Conservation (phyloP, 2,888 invertebrate genomes). For the Sthenelais limicola region DNA sequence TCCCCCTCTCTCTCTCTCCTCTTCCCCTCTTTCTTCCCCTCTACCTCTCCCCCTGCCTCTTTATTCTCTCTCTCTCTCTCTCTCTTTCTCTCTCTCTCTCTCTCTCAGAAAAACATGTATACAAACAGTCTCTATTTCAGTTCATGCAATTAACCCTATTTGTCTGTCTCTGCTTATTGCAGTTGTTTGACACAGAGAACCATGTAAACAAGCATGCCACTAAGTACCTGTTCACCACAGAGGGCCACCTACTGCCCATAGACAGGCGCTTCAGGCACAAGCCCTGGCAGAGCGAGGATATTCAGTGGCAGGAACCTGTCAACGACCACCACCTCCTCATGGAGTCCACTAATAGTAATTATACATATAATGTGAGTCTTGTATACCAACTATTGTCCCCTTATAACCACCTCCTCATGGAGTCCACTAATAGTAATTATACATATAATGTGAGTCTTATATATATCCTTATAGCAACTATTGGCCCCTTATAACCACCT, state of each 20-base stretch:
- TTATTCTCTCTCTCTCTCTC: no score
- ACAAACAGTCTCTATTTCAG: no score
- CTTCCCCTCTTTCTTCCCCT: no score
- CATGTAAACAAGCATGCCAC: constrained; percentile 75
- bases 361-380: constrained; percentile 20
- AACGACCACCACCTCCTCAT: not conserved
- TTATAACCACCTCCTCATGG: not conserved
- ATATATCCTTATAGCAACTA: no score
- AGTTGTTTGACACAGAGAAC: constrained; percentile 79
- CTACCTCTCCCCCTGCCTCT: no score
- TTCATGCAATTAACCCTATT: no score
- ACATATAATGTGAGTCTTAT: constrained; percentile 10
- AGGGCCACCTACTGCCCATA: constrained; percentile 77
- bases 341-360: not conserved
- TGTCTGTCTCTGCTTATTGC: no score
- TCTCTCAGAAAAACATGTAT: no score
- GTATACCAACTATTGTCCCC: not conserved
- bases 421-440: not conserved
- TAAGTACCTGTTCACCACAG: constrained; percentile 77
- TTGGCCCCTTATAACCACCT: not conserved
- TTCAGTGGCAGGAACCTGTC: not conserved
- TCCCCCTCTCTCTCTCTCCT: no score
- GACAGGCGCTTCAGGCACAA: constrained; percentile 55
- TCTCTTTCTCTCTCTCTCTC: no score
- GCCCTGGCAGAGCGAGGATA: not conserved